Evolutionary conservation across 2,797 vertebrate species (phyloP).

Genomic region (Enteromius viviparus): DNA sequence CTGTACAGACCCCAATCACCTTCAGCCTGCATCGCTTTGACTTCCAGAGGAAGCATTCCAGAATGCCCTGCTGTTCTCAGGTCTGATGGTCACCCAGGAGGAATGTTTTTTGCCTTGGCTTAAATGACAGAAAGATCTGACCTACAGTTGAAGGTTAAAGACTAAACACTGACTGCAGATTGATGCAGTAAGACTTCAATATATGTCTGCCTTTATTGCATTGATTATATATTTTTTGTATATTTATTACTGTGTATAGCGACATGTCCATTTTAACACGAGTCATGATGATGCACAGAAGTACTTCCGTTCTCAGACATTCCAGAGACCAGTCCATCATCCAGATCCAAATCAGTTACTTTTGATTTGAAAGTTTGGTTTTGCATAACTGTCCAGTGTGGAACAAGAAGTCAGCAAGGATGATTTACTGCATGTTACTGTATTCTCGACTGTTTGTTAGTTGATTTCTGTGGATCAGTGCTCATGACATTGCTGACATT

Average conservation of each 20-base stretch:
- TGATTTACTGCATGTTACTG: neutral
- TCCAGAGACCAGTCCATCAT: constrained; percentile 14
- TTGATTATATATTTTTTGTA: neutral
- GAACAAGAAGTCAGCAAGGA: neutral
- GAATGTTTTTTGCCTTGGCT: neutral
- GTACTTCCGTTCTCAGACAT: constrained; percentile 2
- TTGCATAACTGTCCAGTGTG: neutral
- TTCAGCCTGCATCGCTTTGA: constrained; percentile 61
- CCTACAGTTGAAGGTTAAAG: neutral
- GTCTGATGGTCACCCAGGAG: constrained; percentile 59
- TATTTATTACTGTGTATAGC: constrained; percentile 13
- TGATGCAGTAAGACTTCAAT: neutral
- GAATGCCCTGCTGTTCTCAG: constrained; percentile 75
- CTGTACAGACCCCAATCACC: neutral
- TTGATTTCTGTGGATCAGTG: neutral
- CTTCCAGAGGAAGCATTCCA: constrained; percentile 61
- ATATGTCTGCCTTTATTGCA: constrained; percentile 16
- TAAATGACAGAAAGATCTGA: neutral
- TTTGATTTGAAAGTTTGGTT: neutral
- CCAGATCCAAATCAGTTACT: neutral
- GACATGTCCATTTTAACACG: neutral
- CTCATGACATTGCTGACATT: neutral
- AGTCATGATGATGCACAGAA: neutral
- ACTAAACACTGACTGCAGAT: neutral
- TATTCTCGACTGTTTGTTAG: neutral